phyloP scores from a whole-genome alignment of 2,113 vertebrate species.

The Scolopax mira region DNA sequence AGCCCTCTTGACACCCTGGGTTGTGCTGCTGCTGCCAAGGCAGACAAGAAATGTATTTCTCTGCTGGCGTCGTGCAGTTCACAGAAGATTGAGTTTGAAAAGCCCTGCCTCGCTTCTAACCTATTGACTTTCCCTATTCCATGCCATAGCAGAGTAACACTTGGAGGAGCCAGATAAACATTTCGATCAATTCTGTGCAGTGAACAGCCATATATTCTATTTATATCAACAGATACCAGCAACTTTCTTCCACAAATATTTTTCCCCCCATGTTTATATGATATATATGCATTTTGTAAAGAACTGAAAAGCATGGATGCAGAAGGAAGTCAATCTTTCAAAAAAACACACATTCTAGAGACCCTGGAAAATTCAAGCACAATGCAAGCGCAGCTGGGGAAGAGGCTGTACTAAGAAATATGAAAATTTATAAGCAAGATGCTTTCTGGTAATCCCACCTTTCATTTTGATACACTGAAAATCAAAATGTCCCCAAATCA shows the following conservation, averaged over 20 bases:
- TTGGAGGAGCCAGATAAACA: neutral
- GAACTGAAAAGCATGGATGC: neutral
- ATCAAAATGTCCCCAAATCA: neutral
- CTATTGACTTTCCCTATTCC: neutral
- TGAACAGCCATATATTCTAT: neutral
- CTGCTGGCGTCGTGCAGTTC: neutral
- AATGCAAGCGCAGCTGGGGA: neutral
- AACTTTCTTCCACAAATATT: neutral
- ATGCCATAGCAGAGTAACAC: neutral
- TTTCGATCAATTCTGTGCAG: slow-evolving; percentile 14
- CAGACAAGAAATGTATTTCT: neutral
- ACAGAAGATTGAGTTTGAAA: neutral
- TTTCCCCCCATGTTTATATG: neutral
- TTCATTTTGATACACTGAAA: neutral
- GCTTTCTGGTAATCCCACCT: neutral
- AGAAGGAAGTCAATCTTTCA: neutral
- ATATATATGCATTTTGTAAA: neutral
- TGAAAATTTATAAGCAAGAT: neutral
- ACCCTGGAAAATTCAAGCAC: neutral
- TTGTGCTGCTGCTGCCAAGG: neutral
- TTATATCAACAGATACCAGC: neutral
- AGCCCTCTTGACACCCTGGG: neutral
- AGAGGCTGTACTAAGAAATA: neutral
- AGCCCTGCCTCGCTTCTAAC: slow-evolving; percentile 17
- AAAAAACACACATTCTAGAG: neutral